Percentiles rank a stretch among this genome's conserved stretches.
phyloP scores from a whole-genome alignment of 37 sponge, comb jelly and placozoan genomes.

The Diacarnus erythraeanus region DNA sequence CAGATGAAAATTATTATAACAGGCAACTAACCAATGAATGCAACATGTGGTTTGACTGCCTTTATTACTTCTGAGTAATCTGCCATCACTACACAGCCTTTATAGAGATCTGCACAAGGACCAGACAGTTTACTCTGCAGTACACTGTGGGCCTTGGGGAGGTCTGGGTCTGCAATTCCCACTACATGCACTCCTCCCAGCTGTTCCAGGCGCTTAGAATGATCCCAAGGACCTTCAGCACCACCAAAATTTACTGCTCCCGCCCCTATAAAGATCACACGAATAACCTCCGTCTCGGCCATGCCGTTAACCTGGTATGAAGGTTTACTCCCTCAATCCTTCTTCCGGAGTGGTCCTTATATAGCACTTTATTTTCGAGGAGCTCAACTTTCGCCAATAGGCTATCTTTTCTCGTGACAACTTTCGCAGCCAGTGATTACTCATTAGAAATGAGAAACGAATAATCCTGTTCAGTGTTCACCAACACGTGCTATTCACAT shows the following conservation, averaged over 20 bases:
- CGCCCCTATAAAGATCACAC: constrained; percentile 68
- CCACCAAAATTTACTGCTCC: constrained; percentile 91
- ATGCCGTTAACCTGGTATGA: background rate
- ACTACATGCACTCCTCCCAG: constrained; percentile 68
- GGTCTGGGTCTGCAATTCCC: constrained; percentile 72
- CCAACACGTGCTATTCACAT: no score
- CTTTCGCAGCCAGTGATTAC: no score
- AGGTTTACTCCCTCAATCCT: no score
- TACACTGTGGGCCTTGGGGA: constrained; percentile 45
- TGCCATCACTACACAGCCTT: constrained; percentile 44
- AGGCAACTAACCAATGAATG: constrained; percentile 59
- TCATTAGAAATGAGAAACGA: no score
- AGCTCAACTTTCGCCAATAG: no score
- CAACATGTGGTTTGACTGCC: constrained; percentile 45
- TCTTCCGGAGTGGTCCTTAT: no score
- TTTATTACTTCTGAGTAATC: constrained; percentile 25
- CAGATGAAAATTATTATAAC: background rate
- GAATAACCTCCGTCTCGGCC: constrained; percentile 5
- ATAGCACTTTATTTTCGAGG: no score
- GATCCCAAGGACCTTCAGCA: constrained; percentile 84
- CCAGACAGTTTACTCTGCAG: constrained; percentile 55
- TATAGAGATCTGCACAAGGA: constrained; percentile 39
- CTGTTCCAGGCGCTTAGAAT: constrained; percentile 71
- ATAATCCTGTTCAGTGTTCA: no score
- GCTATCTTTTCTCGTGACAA: no score